Percentiles rank a stretch among this genome's conserved stretches.
These are phyloP conservation scores for Alentia gelatinosa DNA, from an alignment of 2,888 invertebrate genomes.

Conservation along the genomic window DNA sequence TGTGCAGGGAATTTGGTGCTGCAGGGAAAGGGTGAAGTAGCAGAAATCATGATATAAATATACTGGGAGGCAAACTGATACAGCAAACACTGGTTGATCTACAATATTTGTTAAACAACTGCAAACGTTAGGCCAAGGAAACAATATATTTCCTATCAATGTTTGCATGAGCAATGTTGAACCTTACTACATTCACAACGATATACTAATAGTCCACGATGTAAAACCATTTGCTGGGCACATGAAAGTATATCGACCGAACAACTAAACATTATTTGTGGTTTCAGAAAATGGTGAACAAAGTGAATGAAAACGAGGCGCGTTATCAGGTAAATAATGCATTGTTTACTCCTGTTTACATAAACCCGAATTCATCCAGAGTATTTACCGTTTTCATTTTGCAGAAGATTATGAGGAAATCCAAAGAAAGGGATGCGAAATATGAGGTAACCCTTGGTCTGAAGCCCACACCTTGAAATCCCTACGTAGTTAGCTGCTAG, in stretches of 20 bases:
- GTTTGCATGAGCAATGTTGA: too few species aligned
- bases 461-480: neutral
- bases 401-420: conserved; percentile 96
- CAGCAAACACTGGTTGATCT: too few species aligned
- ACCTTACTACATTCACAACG: too few species aligned
- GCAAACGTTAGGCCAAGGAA: too few species aligned
- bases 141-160: too few species aligned
- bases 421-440: conserved; percentile 94
- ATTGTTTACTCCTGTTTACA: neutral
- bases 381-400: conserved; percentile 64
- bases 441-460: conserved; percentile 87
- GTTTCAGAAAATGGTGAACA: conserved; percentile 93
- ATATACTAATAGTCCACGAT: too few species aligned
- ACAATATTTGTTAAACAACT: too few species aligned
- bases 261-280: neutral
- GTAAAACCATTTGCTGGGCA: too few species aligned
- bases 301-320: conserved; percentile 95
- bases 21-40: too few species aligned
- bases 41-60: too few species aligned
- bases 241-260: neutral
- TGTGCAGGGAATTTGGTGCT: too few species aligned
- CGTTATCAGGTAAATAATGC: conserved; percentile 89
- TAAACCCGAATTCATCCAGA: neutral
- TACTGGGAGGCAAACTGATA: too few species aligned
- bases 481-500: neutral